Base-by-base conservation (phyloP, 2,113 vertebrate species). In the Sinocyclocheilus grahami region DNA sequence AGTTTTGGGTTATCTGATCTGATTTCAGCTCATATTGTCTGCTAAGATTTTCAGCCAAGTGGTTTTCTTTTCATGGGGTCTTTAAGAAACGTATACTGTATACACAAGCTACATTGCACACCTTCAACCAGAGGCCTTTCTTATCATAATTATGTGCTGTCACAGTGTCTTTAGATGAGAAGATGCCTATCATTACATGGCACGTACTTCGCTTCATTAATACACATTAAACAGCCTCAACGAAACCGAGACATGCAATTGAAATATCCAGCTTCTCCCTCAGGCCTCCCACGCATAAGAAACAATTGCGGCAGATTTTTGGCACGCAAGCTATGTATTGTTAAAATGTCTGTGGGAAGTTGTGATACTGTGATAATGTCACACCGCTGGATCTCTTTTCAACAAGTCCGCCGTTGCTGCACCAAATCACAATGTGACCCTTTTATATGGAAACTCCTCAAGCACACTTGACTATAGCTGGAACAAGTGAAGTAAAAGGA, bases 401-500 rank as follows among this genome's bases (percentile, higher is more conserved):
- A 60, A 79, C 13, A 39, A n/a, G 33, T n/a, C 30, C 5, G 33
- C 58, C 11, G 8, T 82, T 48, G 60, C 39, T 27, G 37, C 14
- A 30, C 12, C 22, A 63, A 80, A 80, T 80, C 42, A 67, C 24
- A 71, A 71, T 71, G n/a, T 37, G 63, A 67, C 24, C 60, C 42
- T 46, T n/a, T 27, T 30, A 67, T 20, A 48, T 20, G 62, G 18
- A 46, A 75, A 75, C 72, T 14, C 55, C 9, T 79, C 78, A 75
- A 77, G 53, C 60, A 30, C 14, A 58, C 22, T 67, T 37, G 27
- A 65, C 3, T 48, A 72, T 11, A 72, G 78, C 87, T 39, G 9
- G n/a, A 83, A 86, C 20, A 69, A 20, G 27, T 30, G 20, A 79
- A 67, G 74, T 79, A 78, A 74, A 79, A 79, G 75, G 24, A 85